Evolutionary conservation across 1,140 invertebrate genomes (phyloP).

Genomic region (Lepidurus packardi): DNA sequence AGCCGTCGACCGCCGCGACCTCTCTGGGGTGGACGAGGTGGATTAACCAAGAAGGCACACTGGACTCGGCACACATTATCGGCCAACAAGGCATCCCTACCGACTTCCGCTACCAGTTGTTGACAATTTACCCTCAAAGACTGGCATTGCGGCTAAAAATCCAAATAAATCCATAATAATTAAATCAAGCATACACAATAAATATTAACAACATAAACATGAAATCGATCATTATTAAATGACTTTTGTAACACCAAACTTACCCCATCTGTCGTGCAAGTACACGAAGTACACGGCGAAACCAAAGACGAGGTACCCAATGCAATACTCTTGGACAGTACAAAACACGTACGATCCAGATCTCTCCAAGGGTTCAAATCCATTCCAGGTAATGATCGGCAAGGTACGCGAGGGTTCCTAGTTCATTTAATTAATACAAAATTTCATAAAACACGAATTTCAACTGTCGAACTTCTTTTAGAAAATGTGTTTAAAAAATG

Average conservation of each 20-base stretch:
- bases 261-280: slow-evolving; percentile 76
- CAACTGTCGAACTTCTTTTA: background rate
- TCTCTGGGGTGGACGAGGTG: slow-evolving; percentile 40
- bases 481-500: background rate
- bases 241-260: slow-evolving; percentile 43
- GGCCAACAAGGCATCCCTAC: slow-evolving; percentile 68
- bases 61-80: slow-evolving; percentile 87
- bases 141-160: slow-evolving; percentile 75
- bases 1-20: background rate
- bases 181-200: background rate
- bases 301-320: slow-evolving; percentile 74
- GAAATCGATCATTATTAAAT: slow-evolving; percentile 26
- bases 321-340: slow-evolving; percentile 64
- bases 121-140: slow-evolving; percentile 81
- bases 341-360: slow-evolving; percentile 57
- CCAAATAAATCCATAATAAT: slow-evolving; percentile 35
- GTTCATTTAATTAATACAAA: slow-evolving; percentile 36
- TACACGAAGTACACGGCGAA: slow-evolving; percentile 78
- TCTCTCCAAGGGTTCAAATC: slow-evolving; percentile 77
- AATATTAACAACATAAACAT: too few species aligned
- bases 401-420: slow-evolving; percentile 70
- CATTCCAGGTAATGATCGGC: slow-evolving; percentile 66
- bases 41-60: slow-evolving; percentile 61
- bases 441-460: background rate
- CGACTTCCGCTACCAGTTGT: slow-evolving; percentile 70